Base-by-base conservation (phyloP, 2,888 invertebrate species). In the Meteorus colon region DNA sequence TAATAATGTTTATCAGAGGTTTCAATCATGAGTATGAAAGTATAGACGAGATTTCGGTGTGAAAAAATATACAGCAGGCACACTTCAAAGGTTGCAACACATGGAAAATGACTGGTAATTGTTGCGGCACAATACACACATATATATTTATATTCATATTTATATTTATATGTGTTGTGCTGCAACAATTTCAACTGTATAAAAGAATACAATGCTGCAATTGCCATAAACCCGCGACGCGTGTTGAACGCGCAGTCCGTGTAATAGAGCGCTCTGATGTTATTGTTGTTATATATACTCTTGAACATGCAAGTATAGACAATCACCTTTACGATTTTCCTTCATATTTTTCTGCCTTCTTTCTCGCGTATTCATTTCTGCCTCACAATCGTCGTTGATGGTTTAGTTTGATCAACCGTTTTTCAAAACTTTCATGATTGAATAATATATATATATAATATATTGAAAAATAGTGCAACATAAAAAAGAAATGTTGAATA, bases 31-130 rank as follows among this genome's bases (percentile, higher is more conserved):
- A 48, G n/a, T n/a, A 48, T 48, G n/a, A 0, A 48, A 0, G n/a
- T 3, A 41, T 55, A 55, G 55, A 24, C 2, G 19, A 19, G 55
- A 55, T 55, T 55, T 55, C 55, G 19, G 55, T 55, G 55, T 55
- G 55, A 24, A 55, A 55, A 55, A 55, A 51, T 69, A 70, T 65
- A 72, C 65, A 67, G 77, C 77, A 70, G 71, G 48, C 76, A 69
- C 78, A 76, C 78, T 78, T 71, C 68, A 73, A 80, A 78, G 79
- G 81, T 85, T 85, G 85, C 84, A 82, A 83, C 84, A 85, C 82
- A 83, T 85, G 84, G 84, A 84, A 84, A 84, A 82, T 79, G 81
- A 80, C 79, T 81, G 75, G 83, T 84, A 82, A 84, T 84, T 82
- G 82, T 83, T 83, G 84, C 83, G 82, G 82, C 81, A 80, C 80